Base-by-base conservation (phyloP, 1,140 invertebrate genomes). In the Apocrypta bakeri region DNA sequence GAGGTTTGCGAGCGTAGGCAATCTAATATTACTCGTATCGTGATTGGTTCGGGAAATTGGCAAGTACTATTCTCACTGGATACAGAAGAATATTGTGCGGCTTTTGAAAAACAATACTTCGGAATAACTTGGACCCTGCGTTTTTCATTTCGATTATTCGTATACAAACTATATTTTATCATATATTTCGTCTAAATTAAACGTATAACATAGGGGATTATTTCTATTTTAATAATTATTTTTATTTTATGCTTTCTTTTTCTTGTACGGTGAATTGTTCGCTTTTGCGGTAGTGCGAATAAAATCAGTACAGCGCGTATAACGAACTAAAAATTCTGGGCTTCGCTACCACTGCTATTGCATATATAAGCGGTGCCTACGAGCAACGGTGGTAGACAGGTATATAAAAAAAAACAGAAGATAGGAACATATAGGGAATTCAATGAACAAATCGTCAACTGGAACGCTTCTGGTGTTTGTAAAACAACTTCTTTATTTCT, bases 401-500 rank as follows among this genome's bases (percentile, higher is more conserved):
- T n/a, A n/a, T 4, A 37, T 4, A 66, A 27, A 27, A 56, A 48
- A 81, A 81, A 48, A 31, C 31, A 33, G 29, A 56, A 42, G n/a
- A 73, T 33, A 0, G 37, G 73, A 69, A 66, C 27, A 29, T n/a
- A n/a, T 29, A 81, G 12, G 64, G 63, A 75, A 76, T n/a, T 40
- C 33, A 2, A 2, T n/a, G 73, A 82, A 76, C 80, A 27, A 82
- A 75, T 33, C 29, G n/a, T 69, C 80, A 82, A 76, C 40, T 76
- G 73, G 40, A 76, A 29, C 42, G 73, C 64, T 29, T 64, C 73
- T 75, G 74, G 31, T 78, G 76, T 82, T 82, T 82, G 81, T 63
- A 78, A 78, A 82, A 78, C 64, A 72, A 27, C 64, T 78, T 25
- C 31, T 72, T 82, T 80, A 75, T 78, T 72, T 21, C 48, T 21